phyloP scores from a whole-genome alignment of 2,888 invertebrate genomes.

The Monochamus alternatus region DNA sequence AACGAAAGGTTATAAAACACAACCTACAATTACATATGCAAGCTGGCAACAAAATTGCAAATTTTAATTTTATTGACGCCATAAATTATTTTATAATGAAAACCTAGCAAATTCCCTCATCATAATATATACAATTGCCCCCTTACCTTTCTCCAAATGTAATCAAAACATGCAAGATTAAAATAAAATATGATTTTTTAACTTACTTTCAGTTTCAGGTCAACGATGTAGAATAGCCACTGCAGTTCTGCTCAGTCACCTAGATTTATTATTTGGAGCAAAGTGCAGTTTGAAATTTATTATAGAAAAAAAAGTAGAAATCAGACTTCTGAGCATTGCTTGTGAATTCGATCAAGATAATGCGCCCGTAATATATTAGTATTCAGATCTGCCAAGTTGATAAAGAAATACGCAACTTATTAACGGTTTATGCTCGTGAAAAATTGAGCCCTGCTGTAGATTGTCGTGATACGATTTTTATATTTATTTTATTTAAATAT shows the following conservation, averaged over 20 bases:
- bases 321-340: neutral
- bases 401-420: neutral
- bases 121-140: neutral
- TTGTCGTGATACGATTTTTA: conserved; percentile 1
- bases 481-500: conserved; percentile 11
- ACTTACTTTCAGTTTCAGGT: neutral
- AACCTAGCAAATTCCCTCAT: neutral
- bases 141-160: conserved; percentile 11
- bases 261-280: neutral
- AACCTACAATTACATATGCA: conserved; percentile 7
- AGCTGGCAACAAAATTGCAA: conserved; percentile 11
- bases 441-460: conserved; percentile 4
- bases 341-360: conserved; percentile 2
- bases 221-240: conserved; percentile 4
- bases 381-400: neutral
- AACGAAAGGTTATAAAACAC: neutral
- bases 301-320: conserved; percentile 3
- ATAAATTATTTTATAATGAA: conserved; percentile 27
- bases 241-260: neutral
- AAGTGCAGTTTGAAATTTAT: conserved; percentile 1
- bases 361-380: conserved; percentile 3
- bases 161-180: conserved; percentile 12
- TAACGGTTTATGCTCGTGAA: neutral
- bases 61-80: conserved; percentile 3
- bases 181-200: conserved; percentile 11